Base-by-base conservation (phyloP, 1,140 invertebrate genomes). In the Euura saliciscinereae region DNA sequence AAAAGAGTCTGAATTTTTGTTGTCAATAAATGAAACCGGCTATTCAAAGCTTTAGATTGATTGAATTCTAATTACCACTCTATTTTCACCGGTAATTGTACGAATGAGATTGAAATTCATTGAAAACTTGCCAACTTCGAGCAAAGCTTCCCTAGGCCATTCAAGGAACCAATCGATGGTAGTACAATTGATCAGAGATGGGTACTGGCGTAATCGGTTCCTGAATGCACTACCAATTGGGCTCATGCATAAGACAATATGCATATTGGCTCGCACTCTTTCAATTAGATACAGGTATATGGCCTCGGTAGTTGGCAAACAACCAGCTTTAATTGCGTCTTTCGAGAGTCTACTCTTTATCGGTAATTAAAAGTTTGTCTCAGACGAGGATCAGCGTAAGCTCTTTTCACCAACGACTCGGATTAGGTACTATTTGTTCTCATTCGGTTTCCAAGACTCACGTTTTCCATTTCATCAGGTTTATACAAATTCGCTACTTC, bases 91-190 rank as follows among this genome's bases (percentile, higher is more conserved):
- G 68, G 90, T 91, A 71, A 93, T 93, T 13, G 90, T 91, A 64
- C 89, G 89, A 43, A 92, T 88, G 71, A 94, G 88, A 82, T 93
- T 90, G 70, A 94, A 90, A 74, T 91, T 90, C 64, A 86, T 86
- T 45, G 94, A 86, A 84, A 92, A 94, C 85, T 92, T 92, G 45
- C 93, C 93, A 7, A 97, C 94, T 87, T 96, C 95, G 8, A 96
- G 86, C 13, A 97, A 86, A n/a, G 95, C 95, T 82, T 95, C 93
- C 71, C 91, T 89, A 0, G 95, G 94, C 95, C 96, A 97, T 79
- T 95, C 93, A 79, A 92, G 89, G 82, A 96, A 96, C 94, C 95
- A 97, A 86, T 97, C 94, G 45, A 96, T 95, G 4, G 95, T 96
- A 3, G 94, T 95, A 77, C 92, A 93, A 86, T 95, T 96, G 65